phyloP scores from a whole-genome alignment of 2,888 invertebrate genomes.

The Aphodius sticticus region DNA sequence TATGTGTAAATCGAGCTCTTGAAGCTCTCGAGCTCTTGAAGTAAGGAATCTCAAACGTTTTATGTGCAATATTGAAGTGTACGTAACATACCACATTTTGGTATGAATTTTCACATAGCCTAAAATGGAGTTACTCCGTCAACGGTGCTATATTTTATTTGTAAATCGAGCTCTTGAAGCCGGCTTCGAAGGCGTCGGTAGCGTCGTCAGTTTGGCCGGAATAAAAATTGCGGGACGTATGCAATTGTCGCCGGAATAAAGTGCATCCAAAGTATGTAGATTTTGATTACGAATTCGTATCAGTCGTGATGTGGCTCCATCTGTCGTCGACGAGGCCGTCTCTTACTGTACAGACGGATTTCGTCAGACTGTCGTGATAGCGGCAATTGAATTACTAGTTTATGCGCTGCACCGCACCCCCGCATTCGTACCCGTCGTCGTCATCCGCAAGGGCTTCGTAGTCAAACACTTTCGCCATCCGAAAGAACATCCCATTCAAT shows the following conservation, averaged over 20 bases:
- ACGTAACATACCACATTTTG: too few species aligned
- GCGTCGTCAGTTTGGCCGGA: background rate
- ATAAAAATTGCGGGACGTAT: background rate
- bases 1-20: too few species aligned
- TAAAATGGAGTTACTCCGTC: too few species aligned
- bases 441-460: background rate
- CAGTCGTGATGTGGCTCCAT: background rate
- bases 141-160: background rate
- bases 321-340: background rate
- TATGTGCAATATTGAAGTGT: too few species aligned
- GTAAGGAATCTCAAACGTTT: too few species aligned
- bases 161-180: background rate
- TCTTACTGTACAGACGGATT: background rate
- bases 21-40: too few species aligned
- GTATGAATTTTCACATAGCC: too few species aligned
- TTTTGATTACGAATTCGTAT: background rate
- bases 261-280: background rate
- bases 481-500: conserved; percentile 4
- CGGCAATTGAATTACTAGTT: background rate
- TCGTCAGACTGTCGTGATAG: background rate
- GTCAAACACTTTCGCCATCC: background rate
- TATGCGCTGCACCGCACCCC: background rate
- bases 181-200: background rate
- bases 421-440: background rate
- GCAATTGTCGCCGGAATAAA: conserved; percentile 4